These are phyloP conservation scores for Bombus haemorrhoidalis DNA, from an alignment of 1,140 invertebrate species.

Conservation along the genomic window DNA sequence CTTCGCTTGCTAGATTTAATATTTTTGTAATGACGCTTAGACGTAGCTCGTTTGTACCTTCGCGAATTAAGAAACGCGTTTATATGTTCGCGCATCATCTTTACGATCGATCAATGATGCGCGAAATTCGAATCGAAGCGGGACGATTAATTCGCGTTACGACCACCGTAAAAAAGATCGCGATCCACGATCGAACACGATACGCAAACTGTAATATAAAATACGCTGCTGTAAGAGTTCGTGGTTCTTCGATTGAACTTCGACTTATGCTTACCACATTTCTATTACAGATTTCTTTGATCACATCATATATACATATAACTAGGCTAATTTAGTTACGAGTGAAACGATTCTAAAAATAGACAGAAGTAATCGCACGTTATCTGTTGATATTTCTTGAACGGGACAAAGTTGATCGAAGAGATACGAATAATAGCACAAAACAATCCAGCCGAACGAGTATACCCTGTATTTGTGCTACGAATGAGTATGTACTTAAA, in stretches of 20 bases:
- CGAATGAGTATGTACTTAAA: slow-evolving; percentile 64
- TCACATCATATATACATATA: background rate
- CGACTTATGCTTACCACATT: background rate
- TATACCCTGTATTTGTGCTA: slow-evolving; percentile 53
- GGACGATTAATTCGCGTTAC: slow-evolving; percentile 1
- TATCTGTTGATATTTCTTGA: background rate
- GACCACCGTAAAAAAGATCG: background rate
- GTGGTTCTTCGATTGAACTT: slow-evolving; percentile 16
- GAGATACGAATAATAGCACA: slow-evolving; percentile 44
- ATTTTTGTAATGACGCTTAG: slow-evolving; percentile 82
- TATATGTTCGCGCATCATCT: slow-evolving; percentile 3
- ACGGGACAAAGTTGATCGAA: slow-evolving; percentile 4
- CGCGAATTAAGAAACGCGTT: slow-evolving; percentile 37
- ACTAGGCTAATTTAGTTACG: background rate
- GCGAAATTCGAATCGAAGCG: slow-evolving; percentile 19
- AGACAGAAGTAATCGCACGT: no score
- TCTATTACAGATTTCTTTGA: background rate
- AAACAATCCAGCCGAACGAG: slow-evolving; percentile 43
- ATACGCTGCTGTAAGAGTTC: background rate
- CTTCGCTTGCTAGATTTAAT: slow-evolving; percentile 83
- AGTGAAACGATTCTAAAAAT: background rate
- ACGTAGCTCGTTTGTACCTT: slow-evolving; percentile 74
- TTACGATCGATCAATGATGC: background rate
- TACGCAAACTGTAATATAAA: background rate
- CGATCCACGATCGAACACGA: slow-evolving; percentile 11